phyloP scores from a whole-genome alignment of 2,888 invertebrate species.

The Tinea pellionella region DNA sequence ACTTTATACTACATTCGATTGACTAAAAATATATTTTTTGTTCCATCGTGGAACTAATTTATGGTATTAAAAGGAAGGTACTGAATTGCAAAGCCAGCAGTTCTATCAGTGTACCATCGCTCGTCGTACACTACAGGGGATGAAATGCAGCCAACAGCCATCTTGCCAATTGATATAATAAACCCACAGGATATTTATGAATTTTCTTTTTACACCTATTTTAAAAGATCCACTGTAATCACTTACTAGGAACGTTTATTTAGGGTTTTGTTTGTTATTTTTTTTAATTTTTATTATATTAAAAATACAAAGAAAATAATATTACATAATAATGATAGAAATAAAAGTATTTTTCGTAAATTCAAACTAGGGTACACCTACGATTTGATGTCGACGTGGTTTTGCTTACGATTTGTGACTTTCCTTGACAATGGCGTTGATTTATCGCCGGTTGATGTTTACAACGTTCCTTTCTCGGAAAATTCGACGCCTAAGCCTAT shows the following conservation, averaged over 20 bases:
- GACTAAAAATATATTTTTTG: too few species aligned
- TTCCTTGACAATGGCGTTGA: conserved; percentile 41
- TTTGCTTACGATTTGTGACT: conserved; percentile 39
- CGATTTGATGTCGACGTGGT: background rate
- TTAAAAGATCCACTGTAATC: background rate
- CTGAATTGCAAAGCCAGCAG: background rate
- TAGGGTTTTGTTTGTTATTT: too few species aligned
- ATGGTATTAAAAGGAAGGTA: background rate
- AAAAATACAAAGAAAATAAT: too few species aligned
- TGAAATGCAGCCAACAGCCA: conserved; percentile 20
- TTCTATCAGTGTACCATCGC: conserved; percentile 16
- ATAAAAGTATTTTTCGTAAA: background rate
- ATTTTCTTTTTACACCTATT: background rate
- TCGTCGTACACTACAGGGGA: conserved; percentile 1
- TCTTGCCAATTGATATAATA: conserved; percentile 20
- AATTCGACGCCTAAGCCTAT: conserved; percentile 30
- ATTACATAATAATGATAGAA: too few species aligned
- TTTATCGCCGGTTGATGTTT: conserved; percentile 37
- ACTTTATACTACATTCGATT: too few species aligned
- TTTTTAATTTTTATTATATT: too few species aligned
- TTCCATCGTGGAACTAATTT: background rate
- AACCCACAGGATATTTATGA: conserved; percentile 20
- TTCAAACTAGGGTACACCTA: background rate
- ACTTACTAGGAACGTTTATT: too few species aligned
- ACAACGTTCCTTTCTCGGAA: conserved; percentile 35